Evolutionary conservation across 2,797 vertebrate species (phyloP), one percentile per base, ranked within the genome.

Genomic region (Helarctos malayanus): DNA sequence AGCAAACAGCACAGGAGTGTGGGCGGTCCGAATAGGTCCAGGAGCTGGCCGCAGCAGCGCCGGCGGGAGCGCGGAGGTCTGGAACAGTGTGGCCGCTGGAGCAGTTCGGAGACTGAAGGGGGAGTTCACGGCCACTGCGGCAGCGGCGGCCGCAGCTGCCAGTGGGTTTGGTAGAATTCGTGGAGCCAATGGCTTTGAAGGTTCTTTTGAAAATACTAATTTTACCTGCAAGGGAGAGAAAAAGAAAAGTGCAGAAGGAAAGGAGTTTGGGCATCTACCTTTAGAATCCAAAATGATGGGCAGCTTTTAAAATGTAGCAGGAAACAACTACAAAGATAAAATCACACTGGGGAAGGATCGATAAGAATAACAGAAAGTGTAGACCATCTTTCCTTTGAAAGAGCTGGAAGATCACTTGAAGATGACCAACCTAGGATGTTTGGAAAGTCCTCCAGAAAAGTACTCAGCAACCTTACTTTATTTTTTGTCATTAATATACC

Each of bases 21-120:
- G 99, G 98, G 99, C 98, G 98, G 99, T 99, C 99, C 99, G 99
- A 98, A 99, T 99, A 96, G 99, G 99, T 96, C 99, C 99, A 0
- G 99, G 99, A 94, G 99, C 99, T 21, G 99, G 99, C 97, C 99
- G 99, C 87, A 99, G 99, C 97, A 99, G 99, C 3, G 99, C 99
- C 7, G 99, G 98, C 32, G 99, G 98, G 95, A 99, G 99, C 57
- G 99, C 98, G 63, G 99, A 99, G 90, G 99, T 99, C 98, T 99
- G 99, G 99, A 99, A 99, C 95, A 99, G 99, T 49, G 99, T 98
- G 0, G 99, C 99, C 96, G 98, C 99, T 2, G 99, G 99, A 94
- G 99, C 98, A 11, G 99, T 98, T 95, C 99, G 99, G 91, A 99
- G 99, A 49, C 99, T 98, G 98, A 99, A 99, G 6, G 99, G 98